Percentiles rank a stretch among this genome's conserved stretches.
These are phyloP conservation scores for Gasteruption jaculator DNA, from an alignment of 2,888 invertebrate genomes.

Conservation along the genomic window DNA sequence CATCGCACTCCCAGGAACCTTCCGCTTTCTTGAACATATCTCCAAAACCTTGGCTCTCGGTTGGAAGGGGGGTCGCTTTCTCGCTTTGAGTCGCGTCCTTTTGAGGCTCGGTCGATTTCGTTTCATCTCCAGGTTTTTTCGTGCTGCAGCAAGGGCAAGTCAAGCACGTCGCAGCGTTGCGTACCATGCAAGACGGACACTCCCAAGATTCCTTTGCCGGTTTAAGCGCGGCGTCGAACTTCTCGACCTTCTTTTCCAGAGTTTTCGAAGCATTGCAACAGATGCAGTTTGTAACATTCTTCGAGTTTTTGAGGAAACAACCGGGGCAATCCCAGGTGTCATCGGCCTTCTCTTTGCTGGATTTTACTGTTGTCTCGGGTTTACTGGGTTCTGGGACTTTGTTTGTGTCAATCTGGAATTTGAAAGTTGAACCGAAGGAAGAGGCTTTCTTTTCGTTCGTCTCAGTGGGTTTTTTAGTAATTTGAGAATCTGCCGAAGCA, in stretches of 20 bases:
- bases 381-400: no score
- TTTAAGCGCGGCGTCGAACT: no score
- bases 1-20: conserved; percentile 58
- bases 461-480: conserved; percentile 6
- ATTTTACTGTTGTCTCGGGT: no score
- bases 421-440: conserved; percentile 13
- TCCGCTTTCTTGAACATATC: conserved; percentile 48
- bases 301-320: conserved; percentile 59
- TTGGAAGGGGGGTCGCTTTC: no score
- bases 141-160: conserved; percentile 58
- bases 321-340: conserved; percentile 61
- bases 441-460: conserved; percentile 1
- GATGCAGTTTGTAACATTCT: conserved; percentile 27
- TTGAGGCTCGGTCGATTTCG: no score
- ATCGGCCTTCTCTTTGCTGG: no score
- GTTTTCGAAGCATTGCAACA: conserved; percentile 44
- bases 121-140: conserved; percentile 48
- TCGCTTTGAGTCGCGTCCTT: no score
- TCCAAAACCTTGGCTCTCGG: conserved; percentile 40
- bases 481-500: background rate
- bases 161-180: conserved; percentile 53
- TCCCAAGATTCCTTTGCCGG: conserved; percentile 61
- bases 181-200: conserved; percentile 61
- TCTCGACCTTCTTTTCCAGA: conserved; percentile 17
- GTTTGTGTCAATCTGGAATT: conserved; percentile 16